phyloP scores from a whole-genome alignment of 2,888 invertebrate genomes.

The Lomographa bimaculata region DNA sequence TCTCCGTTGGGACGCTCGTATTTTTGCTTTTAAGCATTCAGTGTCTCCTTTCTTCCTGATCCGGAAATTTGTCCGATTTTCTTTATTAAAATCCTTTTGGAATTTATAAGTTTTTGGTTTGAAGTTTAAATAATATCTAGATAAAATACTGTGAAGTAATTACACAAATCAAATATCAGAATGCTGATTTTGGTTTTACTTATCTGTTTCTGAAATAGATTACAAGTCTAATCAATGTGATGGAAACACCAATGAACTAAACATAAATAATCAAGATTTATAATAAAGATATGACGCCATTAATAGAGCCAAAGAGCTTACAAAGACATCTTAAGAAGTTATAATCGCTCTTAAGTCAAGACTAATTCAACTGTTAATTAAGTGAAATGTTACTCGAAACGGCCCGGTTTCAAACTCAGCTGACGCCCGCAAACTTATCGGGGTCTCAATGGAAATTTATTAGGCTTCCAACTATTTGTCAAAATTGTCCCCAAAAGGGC shows the following conservation, averaged over 20 bases:
- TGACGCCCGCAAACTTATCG: slow-evolving; percentile 64
- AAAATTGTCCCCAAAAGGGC: slow-evolving; percentile 73
- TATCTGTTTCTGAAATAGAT: too few species aligned
- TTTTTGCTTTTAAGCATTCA: slow-evolving; percentile 38
- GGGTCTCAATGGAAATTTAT: slow-evolving; percentile 80
- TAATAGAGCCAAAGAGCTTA: slow-evolving; percentile 44
- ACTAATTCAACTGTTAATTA: slow-evolving; percentile 78
- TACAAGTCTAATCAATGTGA: too few species aligned
- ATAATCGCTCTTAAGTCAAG: slow-evolving; percentile 71
- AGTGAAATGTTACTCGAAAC: slow-evolving; percentile 69
- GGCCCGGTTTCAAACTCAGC: slow-evolving; percentile 68
- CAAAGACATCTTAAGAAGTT: slow-evolving; percentile 64
- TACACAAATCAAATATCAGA: too few species aligned
- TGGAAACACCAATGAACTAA: slow-evolving; percentile 39
- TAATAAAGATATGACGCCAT: slow-evolving; percentile 41
- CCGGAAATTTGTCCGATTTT: slow-evolving; percentile 36
- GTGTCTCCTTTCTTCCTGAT: slow-evolving; percentile 30
- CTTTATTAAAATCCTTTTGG: slow-evolving; percentile 22
- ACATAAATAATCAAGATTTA: slow-evolving; percentile 40
- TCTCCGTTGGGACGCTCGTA: slow-evolving; percentile 42
- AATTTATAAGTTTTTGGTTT: too few species aligned
- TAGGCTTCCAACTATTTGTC: slow-evolving; percentile 78
- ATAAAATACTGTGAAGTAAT: too few species aligned
- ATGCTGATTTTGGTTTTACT: too few species aligned
- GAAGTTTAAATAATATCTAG: too few species aligned